Percentiles rank a stretch among this genome's conserved stretches.
Conservation (phyloP, 2,888 invertebrate species). For the Sesia bembeciformis region DNA sequence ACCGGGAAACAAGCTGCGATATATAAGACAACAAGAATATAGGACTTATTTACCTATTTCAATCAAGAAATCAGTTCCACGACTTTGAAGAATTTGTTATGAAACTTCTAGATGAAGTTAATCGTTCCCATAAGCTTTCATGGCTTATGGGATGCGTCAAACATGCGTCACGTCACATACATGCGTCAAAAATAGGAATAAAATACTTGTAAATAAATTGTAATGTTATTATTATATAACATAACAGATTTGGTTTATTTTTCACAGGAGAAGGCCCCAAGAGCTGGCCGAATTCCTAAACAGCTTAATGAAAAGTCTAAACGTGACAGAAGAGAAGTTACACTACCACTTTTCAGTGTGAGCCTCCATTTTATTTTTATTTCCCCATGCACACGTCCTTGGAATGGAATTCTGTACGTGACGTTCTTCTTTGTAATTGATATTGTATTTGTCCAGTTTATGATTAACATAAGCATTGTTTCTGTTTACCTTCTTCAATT, state of each 20-base stretch:
- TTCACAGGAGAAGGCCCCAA: slow-evolving; percentile 72
- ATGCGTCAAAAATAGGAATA: background rate
- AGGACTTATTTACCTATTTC: too few species aligned
- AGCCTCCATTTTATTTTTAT: slow-evolving; percentile 55
- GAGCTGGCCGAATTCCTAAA: slow-evolving; percentile 71
- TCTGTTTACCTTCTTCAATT: too few species aligned
- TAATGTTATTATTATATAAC: background rate
- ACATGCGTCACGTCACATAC: too few species aligned
- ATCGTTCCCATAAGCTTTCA: background rate
- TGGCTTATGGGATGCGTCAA: too few species aligned
- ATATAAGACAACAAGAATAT: too few species aligned
- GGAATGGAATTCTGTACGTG: slow-evolving; percentile 26
- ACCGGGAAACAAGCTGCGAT: too few species aligned
- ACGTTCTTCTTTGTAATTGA: background rate
- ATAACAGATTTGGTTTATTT: slow-evolving; percentile 41
- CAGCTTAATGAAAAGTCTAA: slow-evolving; percentile 62
- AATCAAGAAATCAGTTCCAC: too few species aligned
- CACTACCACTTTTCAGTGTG: slow-evolving; percentile 75
- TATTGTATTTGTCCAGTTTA: too few species aligned
- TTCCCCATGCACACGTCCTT: slow-evolving; percentile 20
- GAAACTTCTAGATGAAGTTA: too few species aligned
- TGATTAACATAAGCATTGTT: too few species aligned
- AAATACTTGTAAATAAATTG: background rate
- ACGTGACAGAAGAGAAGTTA: slow-evolving; percentile 63
- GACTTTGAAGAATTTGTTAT: too few species aligned